Percentiles rank a stretch among this genome's conserved stretches.
These are phyloP conservation scores for Caenorhabditis uteleia DNA, from an alignment of 2,888 invertebrate species.

Conservation along the genomic window DNA sequence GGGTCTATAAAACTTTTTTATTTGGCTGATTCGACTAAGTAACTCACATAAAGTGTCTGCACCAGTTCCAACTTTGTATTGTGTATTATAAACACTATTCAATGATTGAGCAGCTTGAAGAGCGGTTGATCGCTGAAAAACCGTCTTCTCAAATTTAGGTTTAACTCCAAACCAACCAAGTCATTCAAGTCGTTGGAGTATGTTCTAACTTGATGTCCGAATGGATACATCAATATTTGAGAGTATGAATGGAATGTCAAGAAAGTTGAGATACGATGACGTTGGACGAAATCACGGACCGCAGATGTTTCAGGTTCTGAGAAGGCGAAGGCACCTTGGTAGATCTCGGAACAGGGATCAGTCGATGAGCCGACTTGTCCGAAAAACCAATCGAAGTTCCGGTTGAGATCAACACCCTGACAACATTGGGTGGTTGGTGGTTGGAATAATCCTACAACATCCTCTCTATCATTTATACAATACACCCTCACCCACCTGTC, in stretches of 20 bases:
- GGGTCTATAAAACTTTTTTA: slow-evolving; percentile 42
- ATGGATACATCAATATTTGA: slow-evolving; percentile 69
- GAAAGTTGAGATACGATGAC: slow-evolving; percentile 62
- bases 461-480: too few relatives aligned
- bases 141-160: background rate
- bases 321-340: slow-evolving; percentile 67
- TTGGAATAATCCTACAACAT: slow-evolving; percentile 62
- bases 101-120: slow-evolving; percentile 62
- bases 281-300: slow-evolving; percentile 63
- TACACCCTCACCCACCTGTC: slow-evolving; percentile 15
- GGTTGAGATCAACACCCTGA: slow-evolving; percentile 68
- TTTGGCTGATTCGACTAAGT: too few relatives aligned
- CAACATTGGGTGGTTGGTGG: slow-evolving; percentile 66
- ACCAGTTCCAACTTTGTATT: slow-evolving; percentile 68
- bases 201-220: slow-evolving; percentile 66
- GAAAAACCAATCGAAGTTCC: slow-evolving; percentile 70
- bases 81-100: slow-evolving; percentile 63
- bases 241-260: slow-evolving; percentile 69
- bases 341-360: slow-evolving; percentile 69
- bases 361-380: slow-evolving; percentile 67
- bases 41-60: slow-evolving; percentile 65
- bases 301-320: slow-evolving; percentile 69
- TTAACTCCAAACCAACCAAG: slow-evolving; percentile 35
- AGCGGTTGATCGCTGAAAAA: slow-evolving; percentile 62
- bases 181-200: slow-evolving; percentile 65